Base-by-base conservation (phyloP, 2,797 vertebrate genomes). In the Coranthus polyacanthus region DNA sequence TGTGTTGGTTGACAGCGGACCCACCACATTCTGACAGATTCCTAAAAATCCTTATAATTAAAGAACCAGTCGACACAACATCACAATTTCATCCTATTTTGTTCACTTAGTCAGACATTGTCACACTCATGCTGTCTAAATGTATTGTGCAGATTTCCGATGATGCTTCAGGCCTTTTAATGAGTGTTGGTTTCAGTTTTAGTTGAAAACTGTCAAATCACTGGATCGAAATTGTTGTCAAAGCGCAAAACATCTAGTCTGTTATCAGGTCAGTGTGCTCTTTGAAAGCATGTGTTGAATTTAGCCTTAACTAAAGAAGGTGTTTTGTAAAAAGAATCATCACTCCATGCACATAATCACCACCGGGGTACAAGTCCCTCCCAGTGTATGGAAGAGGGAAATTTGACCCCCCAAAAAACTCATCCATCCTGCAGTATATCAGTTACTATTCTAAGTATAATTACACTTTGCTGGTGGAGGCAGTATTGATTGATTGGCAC, bases 41-140 rank as follows among this genome's bases (percentile, higher is more conserved):
- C 49, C 36, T 53, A 45, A 46, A 72, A 60, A 56, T 47, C 18
- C 44, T 32, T 37, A 68, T 60, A 37, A 79, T 78, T 76, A 50
- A 60, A 61, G 53, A 71, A 63, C 11, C 17, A 42, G 43, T 38
- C 50, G 38, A 59, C 52, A 56, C 22, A 24, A 39, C 54, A 38
- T 61, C 43, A 45, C 38, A 49, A 21, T 65, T 68, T 62, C 16
- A 49, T 78, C 49, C 29, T 51, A 3, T 66, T 61, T 34, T 65
- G 38, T 46, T 76, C 36, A 22, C 16, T 54, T 59, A 65, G 65
- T 72, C 47, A 49, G 42, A 66, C 32, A 32, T 29, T 57, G 60
- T 60, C 65, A 50, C 49, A 47, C 68, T 34, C 41, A 16, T 20
- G 36, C 6, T 6, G n/a, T 42, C 8, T 37, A 16, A 46, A 54